phyloP scores from a whole-genome alignment of 2,113 vertebrate species.

The Sinocyclocheilus anophthalmus region DNA sequence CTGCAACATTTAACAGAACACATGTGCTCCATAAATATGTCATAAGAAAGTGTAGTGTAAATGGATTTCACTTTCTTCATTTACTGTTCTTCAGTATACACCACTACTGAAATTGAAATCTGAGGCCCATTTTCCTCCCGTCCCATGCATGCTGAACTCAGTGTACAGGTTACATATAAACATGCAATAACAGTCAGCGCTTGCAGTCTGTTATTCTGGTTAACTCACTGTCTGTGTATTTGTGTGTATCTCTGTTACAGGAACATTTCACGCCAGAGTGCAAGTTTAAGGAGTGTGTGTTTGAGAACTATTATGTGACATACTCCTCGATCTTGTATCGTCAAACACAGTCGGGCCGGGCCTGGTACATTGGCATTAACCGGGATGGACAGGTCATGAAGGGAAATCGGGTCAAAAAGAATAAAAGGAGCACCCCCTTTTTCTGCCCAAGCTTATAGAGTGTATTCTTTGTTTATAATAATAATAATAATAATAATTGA shows the following conservation, averaged over 20 bases:
- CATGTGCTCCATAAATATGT: constrained; percentile 11
- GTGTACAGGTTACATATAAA: constrained; percentile 49
- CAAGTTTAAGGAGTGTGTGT: constrained; percentile 91
- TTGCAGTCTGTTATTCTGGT: constrained; percentile 41
- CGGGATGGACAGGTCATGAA: constrained; percentile 89
- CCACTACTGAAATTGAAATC: constrained; percentile 65
- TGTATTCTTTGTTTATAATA: constrained; percentile 67
- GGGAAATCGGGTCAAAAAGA: constrained; percentile 92
- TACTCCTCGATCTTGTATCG: constrained; percentile 91
- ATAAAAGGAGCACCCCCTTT: constrained; percentile 88
- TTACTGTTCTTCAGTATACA: constrained; percentile 20
- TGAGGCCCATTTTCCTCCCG: constrained; percentile 61
- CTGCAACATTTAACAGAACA: constrained; percentile 19
- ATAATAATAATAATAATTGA: not conserved
- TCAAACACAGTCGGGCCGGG: constrained; percentile 85
- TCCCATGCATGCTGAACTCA: constrained; percentile 55
- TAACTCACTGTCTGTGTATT: constrained; percentile 13
- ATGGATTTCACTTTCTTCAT: not conserved
- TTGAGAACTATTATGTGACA: constrained; percentile 92
- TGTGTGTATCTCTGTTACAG: constrained; percentile 68
- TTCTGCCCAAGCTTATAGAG: constrained; percentile 92
- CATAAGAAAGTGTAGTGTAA: constrained; percentile 3
- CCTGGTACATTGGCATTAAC: constrained; percentile 92
- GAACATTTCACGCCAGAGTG: constrained; percentile 91
- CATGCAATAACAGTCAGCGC: constrained; percentile 37